phyloP scores from a whole-genome alignment of 1,140 invertebrate genomes.

The Idris sp. region DNA sequence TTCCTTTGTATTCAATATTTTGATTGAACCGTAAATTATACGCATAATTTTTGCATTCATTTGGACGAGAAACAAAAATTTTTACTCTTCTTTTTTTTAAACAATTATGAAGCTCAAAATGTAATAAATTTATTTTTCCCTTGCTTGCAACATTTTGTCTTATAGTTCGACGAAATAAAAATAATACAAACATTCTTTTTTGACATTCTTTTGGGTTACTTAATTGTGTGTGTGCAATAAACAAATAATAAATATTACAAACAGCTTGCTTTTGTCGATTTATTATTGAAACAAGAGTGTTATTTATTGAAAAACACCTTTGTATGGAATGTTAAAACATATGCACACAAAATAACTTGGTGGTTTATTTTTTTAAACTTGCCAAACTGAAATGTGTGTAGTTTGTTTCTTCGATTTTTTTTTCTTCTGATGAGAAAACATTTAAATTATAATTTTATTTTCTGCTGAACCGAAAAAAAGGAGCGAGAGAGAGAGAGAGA shows the following conservation, averaged over 20 bases:
- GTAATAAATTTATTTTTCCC: constrained; percentile 40
- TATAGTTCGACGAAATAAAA: constrained; percentile 31
- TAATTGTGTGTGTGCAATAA: constrained; percentile 36
- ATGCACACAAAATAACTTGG: background rate
- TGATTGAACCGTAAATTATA: constrained; percentile 57
- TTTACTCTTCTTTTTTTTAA: no score
- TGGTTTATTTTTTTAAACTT: constrained; percentile 33
- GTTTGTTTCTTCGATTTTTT: no score
- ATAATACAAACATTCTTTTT: constrained; percentile 48
- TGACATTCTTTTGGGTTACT: constrained; percentile 37
- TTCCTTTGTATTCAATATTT: constrained; percentile 60
- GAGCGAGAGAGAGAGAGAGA: no score
- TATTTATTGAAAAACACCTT: constrained; percentile 13
- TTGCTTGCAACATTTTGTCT: no score
- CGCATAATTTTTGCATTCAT: constrained; percentile 16
- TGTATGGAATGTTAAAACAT: constrained; percentile 41
- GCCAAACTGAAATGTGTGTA: no score
- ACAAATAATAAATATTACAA: constrained; percentile 37
- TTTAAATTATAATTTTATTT: no score
- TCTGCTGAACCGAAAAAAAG: constrained; percentile 11
- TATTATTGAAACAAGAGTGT: constrained; percentile 37
- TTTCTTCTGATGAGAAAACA: no score
- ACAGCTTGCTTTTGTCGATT: constrained; percentile 32
- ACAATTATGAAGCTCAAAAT: constrained; percentile 35
- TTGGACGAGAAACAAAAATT: constrained; percentile 27